Evolutionary conservation across 2,113 vertebrate genomes (phyloP), one percentile per base, ranked within the genome.

Genomic region (Dipodomys ordii): DNA sequence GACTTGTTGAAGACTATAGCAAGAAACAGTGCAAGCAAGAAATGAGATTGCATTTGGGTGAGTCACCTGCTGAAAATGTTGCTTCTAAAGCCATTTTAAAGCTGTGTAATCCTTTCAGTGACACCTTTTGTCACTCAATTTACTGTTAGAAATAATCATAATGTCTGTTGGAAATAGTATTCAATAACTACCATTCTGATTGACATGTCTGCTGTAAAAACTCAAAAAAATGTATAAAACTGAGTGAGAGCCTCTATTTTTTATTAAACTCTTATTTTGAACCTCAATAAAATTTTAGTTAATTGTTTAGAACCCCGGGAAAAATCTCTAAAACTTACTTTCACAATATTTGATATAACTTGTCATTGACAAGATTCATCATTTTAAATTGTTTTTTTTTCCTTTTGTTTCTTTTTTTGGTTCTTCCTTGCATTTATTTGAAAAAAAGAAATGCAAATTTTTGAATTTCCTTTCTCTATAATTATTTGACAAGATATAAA

Each of bases 251-350:
- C 39, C 79, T 76, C 22, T 73, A 19, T 60, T 60, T 76, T 76
- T 91, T 46, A 81, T 94, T 90, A 91, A 71, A 53, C 6, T 35
- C 28, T 60, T 18, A 13, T 72, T 88, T 68, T 88, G 28, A 72
- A 77, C 35, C 83, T 92, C 1, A 2, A 86, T 74, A 88, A 84
- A 39, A 20, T 79, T 68, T 93, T 12, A 13, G 77, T 69, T 90
- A 60, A 71, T 71, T 73, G 84, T 83, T 90, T 85, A 76, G 35
- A 72, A 82, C 27, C 15, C 27, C 35, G 30, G 53, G 27, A 32
- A 83, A 87, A 91, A 85, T 65, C n/a, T 15, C 6, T 2, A 77
- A 16, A 68, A 77, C 2, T 92, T 92, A 49, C 12, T 88, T 92
- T 79, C 76, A 80, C 1, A 89, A 77, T 44, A 65, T 74, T 84